Evolutionary conservation across 2,113 vertebrate genomes (phyloP).

Genomic region (Suncus etruscus): DNA sequence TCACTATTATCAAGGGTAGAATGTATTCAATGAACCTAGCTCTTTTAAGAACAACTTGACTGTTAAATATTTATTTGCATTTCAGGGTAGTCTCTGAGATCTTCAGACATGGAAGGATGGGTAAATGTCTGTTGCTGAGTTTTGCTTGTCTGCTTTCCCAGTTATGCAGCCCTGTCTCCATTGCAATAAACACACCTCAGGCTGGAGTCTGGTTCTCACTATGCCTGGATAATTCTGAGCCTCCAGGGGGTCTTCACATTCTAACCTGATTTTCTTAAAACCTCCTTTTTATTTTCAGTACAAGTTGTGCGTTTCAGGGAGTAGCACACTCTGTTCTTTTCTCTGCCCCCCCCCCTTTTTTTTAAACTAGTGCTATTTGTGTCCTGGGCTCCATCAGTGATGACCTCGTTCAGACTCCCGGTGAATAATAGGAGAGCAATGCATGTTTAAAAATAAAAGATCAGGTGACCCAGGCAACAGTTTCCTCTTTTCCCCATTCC

Average conservation of each 20-base stretch:
- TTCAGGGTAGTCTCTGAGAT: neutral
- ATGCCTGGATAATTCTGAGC: neutral
- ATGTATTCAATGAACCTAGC: neutral
- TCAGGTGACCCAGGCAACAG: neutral
- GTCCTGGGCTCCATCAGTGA: neutral
- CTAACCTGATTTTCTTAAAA: neutral
- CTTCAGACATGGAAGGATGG: neutral
- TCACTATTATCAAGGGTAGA: neutral
- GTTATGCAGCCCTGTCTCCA: neutral
- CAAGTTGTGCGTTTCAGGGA: neutral
- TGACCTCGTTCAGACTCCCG: neutral
- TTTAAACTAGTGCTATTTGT: neutral
- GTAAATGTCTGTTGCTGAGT: neutral
- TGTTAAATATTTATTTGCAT: neutral
- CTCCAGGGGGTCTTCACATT: neutral
- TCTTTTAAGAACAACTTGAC: conserved; percentile 18
- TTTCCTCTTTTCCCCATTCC: neutral
- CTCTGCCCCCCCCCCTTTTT: neutral
- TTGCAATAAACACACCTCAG: too few species aligned
- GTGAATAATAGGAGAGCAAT: neutral
- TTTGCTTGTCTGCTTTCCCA: neutral
- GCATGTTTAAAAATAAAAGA: conserved; percentile 13
- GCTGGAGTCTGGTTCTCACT: neutral
- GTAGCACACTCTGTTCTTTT: neutral
- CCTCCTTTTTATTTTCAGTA: neutral